A percentile compares a stretch with the other conserved stretches of the same genome.
These are phyloP conservation scores for Yponomeuta sedellus DNA, from an alignment of 2,888 invertebrate species.

Conservation along the genomic window DNA sequence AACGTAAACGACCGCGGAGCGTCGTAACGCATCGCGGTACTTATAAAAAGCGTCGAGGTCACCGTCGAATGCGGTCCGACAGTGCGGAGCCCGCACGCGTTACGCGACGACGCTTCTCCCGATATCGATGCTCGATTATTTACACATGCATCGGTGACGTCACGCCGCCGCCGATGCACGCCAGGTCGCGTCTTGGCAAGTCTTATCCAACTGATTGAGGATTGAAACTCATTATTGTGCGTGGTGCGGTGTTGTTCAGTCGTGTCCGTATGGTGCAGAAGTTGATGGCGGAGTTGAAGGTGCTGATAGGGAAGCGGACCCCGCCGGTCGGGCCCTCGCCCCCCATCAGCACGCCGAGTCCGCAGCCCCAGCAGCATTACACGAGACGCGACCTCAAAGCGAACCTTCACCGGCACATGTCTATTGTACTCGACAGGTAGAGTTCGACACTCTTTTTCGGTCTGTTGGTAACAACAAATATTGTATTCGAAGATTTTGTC, in stretches of 20 bases:
- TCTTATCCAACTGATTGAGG: slow-evolving; percentile 48
- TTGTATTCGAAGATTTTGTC: too few species aligned
- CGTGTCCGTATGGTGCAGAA: slow-evolving; percentile 73
- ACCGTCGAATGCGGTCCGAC: slow-evolving; percentile 49
- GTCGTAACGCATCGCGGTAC: slow-evolving; percentile 60
- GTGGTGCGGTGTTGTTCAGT: slow-evolving; percentile 52
- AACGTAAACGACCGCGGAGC: slow-evolving; percentile 2
- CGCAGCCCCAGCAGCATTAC: slow-evolving; percentile 54
- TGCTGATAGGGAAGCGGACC: slow-evolving; percentile 72
- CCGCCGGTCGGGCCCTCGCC: slow-evolving; percentile 48
- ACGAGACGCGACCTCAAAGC: slow-evolving; percentile 67
- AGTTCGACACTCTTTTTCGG: slow-evolving; percentile 29
- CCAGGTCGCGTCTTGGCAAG: slow-evolving; percentile 65
- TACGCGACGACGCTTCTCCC: slow-evolving; percentile 61
- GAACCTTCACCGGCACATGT: slow-evolving; percentile 73
- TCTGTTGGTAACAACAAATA: too few species aligned
- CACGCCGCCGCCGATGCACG: slow-evolving; percentile 51
- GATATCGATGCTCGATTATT: slow-evolving; percentile 48
- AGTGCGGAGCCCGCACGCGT: slow-evolving; percentile 68
- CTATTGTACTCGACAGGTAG: slow-evolving; percentile 72
- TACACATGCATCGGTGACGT: slow-evolving; percentile 68
- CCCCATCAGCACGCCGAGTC: slow-evolving; percentile 34
- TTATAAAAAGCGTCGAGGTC: slow-evolving; percentile 75
- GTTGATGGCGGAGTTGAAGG: slow-evolving; percentile 72
- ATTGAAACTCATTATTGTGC: slow-evolving; percentile 54